Conservation (phyloP, 2,113 vertebrate genomes). For the Cheirogaleus medius region DNA sequence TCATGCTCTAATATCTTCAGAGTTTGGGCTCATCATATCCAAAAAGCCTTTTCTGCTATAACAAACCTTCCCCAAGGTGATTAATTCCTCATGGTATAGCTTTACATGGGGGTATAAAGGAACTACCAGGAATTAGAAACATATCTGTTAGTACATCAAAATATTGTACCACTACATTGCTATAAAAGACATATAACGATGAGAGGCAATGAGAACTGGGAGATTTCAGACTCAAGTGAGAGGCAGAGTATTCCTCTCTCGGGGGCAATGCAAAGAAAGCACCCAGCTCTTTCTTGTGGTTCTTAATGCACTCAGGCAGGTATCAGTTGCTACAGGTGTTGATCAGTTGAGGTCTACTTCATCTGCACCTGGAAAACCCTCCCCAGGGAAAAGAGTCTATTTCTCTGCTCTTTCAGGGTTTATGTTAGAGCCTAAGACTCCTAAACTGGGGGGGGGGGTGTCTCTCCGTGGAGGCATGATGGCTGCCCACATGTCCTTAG, state of each 20-base stretch:
- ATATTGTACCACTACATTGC: background rate
- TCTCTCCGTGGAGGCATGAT: slow-evolving; percentile 7
- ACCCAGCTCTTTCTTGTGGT: background rate
- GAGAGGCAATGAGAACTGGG: background rate
- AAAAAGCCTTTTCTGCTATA: background rate
- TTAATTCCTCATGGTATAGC: background rate
- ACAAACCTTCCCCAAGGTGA: background rate
- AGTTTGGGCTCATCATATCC: background rate
- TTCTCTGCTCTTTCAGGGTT: background rate
- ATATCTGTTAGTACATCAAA: background rate
- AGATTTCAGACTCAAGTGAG: background rate
- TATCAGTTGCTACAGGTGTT: background rate
- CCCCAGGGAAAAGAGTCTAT: background rate
- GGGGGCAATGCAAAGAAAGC: background rate
- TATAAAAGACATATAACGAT: background rate
- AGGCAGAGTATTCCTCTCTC: background rate
- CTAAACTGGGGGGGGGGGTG: background rate
- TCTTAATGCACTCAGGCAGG: background rate
- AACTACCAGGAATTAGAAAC: background rate
- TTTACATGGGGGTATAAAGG: background rate
- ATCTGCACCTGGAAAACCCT: background rate
- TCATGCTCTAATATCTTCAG: background rate
- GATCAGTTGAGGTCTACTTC: background rate
- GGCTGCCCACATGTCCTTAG: slow-evolving; percentile 56
- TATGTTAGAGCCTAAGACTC: background rate